Conservation (phyloP, 2,888 invertebrate genomes). For the Eledona agricola region DNA sequence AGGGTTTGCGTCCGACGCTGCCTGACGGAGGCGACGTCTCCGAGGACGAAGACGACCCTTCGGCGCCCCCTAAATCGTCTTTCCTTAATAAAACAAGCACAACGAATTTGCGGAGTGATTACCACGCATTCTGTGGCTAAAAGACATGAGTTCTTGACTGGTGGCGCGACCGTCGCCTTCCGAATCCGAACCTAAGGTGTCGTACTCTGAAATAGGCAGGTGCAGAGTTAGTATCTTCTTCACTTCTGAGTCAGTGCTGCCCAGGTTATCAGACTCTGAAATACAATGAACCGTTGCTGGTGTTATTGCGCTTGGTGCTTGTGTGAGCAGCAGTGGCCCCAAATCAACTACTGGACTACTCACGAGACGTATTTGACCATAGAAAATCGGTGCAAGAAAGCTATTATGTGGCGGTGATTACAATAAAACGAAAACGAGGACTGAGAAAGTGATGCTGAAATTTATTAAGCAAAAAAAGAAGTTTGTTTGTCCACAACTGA, state of each 20-base stretch:
- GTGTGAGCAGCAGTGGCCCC: constrained; percentile 55
- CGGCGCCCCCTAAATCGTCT: constrained; percentile 68
- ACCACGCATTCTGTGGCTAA: constrained; percentile 65
- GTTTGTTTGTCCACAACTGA: background rate
- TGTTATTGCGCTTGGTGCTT: constrained; percentile 24
- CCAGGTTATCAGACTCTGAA: constrained; percentile 92
- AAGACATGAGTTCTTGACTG: constrained; percentile 68
- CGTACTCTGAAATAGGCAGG: constrained; percentile 94
- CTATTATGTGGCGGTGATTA: no score
- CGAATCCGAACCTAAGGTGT: constrained; percentile 83
- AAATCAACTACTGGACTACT: constrained; percentile 15
- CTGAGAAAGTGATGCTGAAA: no score
- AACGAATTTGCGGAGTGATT: constrained; percentile 42
- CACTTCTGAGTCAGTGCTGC: constrained; percentile 94
- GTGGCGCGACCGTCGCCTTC: constrained; percentile 75
- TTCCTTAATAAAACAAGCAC: constrained; percentile 14
- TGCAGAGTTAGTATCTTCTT: constrained; percentile 92
- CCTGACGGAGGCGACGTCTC: constrained; percentile 75
- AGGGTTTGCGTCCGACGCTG: constrained; percentile 70
- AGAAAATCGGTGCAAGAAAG: no score
- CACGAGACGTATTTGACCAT: no score
- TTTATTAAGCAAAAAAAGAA: no score
- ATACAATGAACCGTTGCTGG: constrained; percentile 53
- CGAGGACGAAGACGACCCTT: constrained; percentile 82
- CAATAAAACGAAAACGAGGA: no score